Percentiles rank a stretch among this genome's conserved stretches.
These are phyloP conservation scores for Sinotaia quadrata DNA, from an alignment of 2,888 invertebrate species.

Conservation along the genomic window DNA sequence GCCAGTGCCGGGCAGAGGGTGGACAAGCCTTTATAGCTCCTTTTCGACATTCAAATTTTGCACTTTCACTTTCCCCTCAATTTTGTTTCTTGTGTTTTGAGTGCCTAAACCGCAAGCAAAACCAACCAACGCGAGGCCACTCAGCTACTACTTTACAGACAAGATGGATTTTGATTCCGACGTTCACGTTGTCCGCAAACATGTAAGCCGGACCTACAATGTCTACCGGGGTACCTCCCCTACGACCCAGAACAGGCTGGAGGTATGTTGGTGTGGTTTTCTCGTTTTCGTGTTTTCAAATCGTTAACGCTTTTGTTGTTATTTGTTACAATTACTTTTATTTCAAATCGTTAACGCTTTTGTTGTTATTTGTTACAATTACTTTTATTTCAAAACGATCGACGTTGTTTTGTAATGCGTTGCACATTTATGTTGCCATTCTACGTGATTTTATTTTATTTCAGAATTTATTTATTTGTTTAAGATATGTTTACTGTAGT, in stretches of 20 bases:
- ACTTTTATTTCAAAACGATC: too few species aligned
- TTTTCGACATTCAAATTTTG: constrained; percentile 39
- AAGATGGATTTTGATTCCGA: constrained; percentile 45
- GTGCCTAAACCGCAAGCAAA: not conserved
- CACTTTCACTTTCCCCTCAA: constrained; percentile 39
- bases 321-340: too few species aligned
- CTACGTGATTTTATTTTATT: too few species aligned
- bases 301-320: too few species aligned
- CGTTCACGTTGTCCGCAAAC: constrained; percentile 43
- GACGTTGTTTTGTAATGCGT: too few species aligned
- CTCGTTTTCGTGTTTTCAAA: too few species aligned
- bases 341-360: too few species aligned
- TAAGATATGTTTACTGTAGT: too few species aligned
- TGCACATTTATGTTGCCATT: too few species aligned
- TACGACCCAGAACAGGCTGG: constrained; percentile 68
- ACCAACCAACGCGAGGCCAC: not conserved
- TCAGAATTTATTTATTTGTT: too few species aligned
- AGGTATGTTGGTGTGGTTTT: too few species aligned
- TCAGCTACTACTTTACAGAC: not conserved
- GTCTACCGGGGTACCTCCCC: constrained; percentile 72
- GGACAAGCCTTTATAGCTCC: constrained; percentile 38
- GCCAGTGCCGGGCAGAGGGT: constrained; percentile 44
- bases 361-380: too few species aligned
- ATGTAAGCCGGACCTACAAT: constrained; percentile 64
- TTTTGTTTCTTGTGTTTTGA: constrained; percentile 34